A percentile compares a stretch with the other conserved stretches of the same genome.
phyloP scores from a whole-genome alignment of 2,113 vertebrate genomes.

The Condylura cristata region DNA sequence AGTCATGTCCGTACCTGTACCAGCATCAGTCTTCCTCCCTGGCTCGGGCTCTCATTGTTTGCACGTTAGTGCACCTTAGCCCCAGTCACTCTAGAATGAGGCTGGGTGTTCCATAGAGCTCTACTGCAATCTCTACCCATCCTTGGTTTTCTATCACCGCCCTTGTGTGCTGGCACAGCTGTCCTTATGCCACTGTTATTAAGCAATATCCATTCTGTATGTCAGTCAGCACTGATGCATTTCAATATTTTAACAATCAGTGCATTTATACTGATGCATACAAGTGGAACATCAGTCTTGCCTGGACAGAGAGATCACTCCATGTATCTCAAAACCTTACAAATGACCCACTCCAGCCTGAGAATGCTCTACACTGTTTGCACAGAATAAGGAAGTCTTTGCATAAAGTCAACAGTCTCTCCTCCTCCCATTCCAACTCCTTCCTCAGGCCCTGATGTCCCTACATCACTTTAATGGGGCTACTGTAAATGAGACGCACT shows the following conservation, averaged over 20 bases:
- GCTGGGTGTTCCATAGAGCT: neutral
- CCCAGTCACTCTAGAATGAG: neutral
- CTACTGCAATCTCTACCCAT: neutral
- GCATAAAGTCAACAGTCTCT: neutral
- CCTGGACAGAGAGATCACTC: neutral
- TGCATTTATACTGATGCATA: neutral
- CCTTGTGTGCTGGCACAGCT: neutral
- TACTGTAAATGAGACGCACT: neutral
- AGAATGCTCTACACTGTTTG: too few species aligned
- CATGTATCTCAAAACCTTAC: neutral
- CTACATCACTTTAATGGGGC: neutral
- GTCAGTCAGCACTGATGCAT: neutral
- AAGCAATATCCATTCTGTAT: neutral
- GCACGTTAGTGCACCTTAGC: accelerated
- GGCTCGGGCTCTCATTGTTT: neutral
- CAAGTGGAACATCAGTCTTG: neutral
- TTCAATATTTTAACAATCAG: neutral
- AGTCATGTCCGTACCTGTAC: too few species aligned
- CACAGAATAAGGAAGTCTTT: neutral
- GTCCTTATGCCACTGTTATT: neutral
- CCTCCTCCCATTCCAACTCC: neutral
- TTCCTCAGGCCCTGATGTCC: neutral
- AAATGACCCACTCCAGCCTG: neutral
- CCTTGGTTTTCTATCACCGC: too few species aligned
- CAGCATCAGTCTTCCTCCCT: too few species aligned